These are phyloP conservation scores for Sphaerophoria taeniata DNA, from an alignment of 2,888 invertebrate species.

Conservation along the genomic window DNA sequence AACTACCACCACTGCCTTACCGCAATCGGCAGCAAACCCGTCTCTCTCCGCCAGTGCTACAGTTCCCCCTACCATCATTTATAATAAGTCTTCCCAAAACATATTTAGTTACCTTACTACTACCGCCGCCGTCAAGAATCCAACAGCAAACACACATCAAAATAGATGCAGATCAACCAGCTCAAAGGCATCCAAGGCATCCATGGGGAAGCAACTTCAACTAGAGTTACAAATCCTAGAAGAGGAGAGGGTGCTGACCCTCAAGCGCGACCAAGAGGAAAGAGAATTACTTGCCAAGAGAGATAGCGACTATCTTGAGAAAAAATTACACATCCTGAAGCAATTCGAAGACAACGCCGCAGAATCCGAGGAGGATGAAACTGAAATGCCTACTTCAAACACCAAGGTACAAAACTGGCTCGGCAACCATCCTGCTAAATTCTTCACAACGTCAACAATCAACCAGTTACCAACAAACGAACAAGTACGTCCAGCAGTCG, in stretches of 20 bases:
- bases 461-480: background rate
- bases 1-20: too few relatives aligned
- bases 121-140: too few relatives aligned
- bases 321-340: conserved; percentile 7
- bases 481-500: background rate
- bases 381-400: background rate
- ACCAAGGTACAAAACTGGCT: background rate
- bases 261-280: background rate
- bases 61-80: too few relatives aligned
- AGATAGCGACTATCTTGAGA: conserved; percentile 13
- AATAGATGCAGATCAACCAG: background rate
- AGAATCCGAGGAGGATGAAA: background rate
- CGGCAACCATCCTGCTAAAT: background rate
- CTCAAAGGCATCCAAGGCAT: background rate
- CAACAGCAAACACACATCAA: too few relatives aligned
- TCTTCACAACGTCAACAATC: background rate
- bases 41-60: too few relatives aligned
- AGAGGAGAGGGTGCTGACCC: background rate
- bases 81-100: too few relatives aligned
- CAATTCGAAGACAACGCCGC: background rate
- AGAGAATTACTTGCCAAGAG: background rate
- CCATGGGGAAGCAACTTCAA: background rate
- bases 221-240: background rate
- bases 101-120: too few relatives aligned
- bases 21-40: too few relatives aligned